Percentiles rank a stretch among this genome's conserved stretches.
Evolutionary conservation across 2,113 vertebrate genomes (phyloP).

Genomic region (Arvicanthis niloticus): DNA sequence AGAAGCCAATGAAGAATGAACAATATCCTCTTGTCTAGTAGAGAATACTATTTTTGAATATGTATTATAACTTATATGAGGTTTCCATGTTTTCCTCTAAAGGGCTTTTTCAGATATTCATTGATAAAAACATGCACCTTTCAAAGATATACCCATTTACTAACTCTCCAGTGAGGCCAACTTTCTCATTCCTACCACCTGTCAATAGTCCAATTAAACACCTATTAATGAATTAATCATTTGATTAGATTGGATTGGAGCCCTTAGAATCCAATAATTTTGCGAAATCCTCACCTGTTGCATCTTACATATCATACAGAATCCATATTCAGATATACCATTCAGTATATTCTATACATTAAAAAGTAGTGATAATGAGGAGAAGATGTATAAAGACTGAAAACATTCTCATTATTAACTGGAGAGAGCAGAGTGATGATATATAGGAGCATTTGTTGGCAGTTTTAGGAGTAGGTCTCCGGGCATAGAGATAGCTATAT

Average conservation of each 20-base stretch:
- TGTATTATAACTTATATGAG: neutral
- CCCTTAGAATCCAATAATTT: neutral
- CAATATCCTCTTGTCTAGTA: fast-evolving
- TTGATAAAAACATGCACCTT: neutral
- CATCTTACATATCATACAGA: neutral
- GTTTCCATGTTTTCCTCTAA: neutral
- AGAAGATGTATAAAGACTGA: neutral
- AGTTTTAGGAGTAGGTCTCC: neutral
- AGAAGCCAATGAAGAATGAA: neutral
- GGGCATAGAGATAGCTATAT: neutral
- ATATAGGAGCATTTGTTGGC: neutral
- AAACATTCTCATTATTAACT: neutral
- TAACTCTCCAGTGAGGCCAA: neutral
- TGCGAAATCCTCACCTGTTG: neutral
- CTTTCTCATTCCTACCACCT: neutral
- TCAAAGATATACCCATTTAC: neutral
- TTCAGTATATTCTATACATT: neutral
- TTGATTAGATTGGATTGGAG: neutral
- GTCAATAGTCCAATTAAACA: neutral
- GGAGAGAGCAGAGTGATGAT: neutral
- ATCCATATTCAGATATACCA: neutral
- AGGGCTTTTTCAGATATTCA: neutral
- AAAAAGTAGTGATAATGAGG: neutral
- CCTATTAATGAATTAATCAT: neutral
- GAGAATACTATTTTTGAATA: neutral